Evolutionary conservation across 1,140 invertebrate species (phyloP).

Genomic region (Carposina sasakii): DNA sequence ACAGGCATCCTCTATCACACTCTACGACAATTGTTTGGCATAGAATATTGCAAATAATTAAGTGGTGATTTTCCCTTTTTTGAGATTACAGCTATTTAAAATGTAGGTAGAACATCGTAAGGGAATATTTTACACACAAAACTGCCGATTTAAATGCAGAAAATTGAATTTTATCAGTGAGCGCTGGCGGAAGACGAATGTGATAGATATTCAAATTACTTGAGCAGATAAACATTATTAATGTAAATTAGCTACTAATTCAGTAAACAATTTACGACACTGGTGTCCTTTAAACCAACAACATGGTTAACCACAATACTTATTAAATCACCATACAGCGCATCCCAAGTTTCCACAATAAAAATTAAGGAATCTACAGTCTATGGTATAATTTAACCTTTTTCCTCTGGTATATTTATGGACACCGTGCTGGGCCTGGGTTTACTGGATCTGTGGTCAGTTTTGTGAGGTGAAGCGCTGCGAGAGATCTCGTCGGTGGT

Average conservation of each 20-base stretch:
- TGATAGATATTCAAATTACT: too few species aligned
- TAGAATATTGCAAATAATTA: slow-evolving; percentile 33
- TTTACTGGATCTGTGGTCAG: slow-evolving; percentile 28
- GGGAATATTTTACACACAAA: background rate
- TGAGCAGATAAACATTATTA: slow-evolving; percentile 43
- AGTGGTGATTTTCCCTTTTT: background rate
- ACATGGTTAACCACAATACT: too few species aligned
- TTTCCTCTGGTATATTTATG: slow-evolving; percentile 72
- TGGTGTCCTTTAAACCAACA: too few species aligned
- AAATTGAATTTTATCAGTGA: slow-evolving; percentile 30
- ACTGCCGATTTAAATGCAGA: background rate
- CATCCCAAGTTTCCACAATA: too few species aligned
- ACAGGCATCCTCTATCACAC: too few species aligned
- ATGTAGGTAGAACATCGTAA: too few species aligned
- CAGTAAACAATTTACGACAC: too few species aligned
- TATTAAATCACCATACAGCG: too few species aligned
- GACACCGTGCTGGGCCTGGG: slow-evolving; percentile 69
- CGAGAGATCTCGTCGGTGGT: slow-evolving; percentile 59
- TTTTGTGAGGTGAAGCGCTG: slow-evolving; percentile 33
- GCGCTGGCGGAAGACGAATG: slow-evolving; percentile 60
- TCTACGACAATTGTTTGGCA: slow-evolving; percentile 32
- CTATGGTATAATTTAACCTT: slow-evolving; percentile 61
- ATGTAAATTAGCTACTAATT: too few species aligned
- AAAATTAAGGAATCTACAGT: too few species aligned
- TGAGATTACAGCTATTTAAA: background rate